A percentile compares a stretch with the other conserved stretches of the same genome.
phyloP scores from a whole-genome alignment of 2,797 vertebrate species.

The Eulemur rubriventer region DNA sequence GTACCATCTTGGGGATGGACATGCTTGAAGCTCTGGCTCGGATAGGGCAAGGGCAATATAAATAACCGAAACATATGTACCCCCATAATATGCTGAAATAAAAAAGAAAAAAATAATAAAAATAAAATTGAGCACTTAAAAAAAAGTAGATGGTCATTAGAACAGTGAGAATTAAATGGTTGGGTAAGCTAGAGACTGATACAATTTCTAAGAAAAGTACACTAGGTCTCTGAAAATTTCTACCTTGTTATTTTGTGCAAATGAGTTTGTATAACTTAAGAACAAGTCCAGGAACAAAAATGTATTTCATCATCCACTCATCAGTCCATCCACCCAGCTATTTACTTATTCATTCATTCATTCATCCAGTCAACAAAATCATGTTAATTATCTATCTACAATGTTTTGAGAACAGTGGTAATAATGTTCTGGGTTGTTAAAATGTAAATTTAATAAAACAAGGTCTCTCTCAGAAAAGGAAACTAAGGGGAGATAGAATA shows the following conservation, averaged over 20 bases:
- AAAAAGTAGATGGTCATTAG: neutral
- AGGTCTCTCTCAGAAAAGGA: neutral
- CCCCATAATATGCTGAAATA: no score
- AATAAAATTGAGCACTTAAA: no score
- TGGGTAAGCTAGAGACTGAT: neutral
- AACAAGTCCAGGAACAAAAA: neutral
- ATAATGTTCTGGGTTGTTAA: neutral
- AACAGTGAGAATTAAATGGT: neutral
- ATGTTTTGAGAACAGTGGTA: neutral
- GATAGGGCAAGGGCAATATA: no score
- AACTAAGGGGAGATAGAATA: neutral
- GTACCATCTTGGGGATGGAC: no score
- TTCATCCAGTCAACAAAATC: neutral
- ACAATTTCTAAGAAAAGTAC: neutral
- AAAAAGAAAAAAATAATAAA: no score
- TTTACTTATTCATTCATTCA: neutral
- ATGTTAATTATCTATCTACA: neutral
- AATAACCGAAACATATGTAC: no score
- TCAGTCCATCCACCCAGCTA: neutral
- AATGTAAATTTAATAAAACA: neutral
- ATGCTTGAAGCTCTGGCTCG: no score
- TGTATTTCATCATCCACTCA: neutral
- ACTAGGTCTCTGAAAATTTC: neutral
- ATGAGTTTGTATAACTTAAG: neutral
- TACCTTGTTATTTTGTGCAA: neutral